phyloP scores from a whole-genome alignment of 1,140 invertebrate genomes.

The Drosophila triauraria region DNA sequence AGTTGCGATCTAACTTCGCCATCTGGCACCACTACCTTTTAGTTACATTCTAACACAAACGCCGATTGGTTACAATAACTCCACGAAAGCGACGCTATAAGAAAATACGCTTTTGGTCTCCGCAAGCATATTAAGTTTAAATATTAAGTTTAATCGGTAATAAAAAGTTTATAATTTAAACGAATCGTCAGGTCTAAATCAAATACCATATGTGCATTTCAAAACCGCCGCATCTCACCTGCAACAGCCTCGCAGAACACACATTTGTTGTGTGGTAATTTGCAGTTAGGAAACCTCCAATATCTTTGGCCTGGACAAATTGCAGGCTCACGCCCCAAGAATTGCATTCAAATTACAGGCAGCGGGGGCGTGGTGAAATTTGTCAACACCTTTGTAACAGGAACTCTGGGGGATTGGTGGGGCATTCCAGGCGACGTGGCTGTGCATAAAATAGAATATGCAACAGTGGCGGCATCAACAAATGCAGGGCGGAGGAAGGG shows the following conservation, averaged over 20 bases:
- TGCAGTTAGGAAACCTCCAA: constrained; percentile 5
- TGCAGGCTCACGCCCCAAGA: constrained; percentile 25
- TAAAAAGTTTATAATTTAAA: too few relatives aligned
- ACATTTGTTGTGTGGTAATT: background rate
- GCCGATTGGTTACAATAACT: too few relatives aligned
- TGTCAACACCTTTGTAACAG: constrained; percentile 40
- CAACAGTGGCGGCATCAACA: constrained; percentile 37
- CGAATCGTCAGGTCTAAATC: too few relatives aligned
- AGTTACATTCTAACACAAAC: too few relatives aligned
- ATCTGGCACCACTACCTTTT: too few relatives aligned
- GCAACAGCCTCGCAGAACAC: too few relatives aligned
- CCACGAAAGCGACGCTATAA: too few relatives aligned
- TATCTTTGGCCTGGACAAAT: constrained; percentile 36
- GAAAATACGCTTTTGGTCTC: too few relatives aligned
- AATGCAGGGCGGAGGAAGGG: background rate
- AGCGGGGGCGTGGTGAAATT: background rate
- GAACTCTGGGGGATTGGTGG: background rate
- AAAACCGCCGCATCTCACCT: background rate
- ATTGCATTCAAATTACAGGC: constrained; percentile 22
- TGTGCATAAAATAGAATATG: constrained; percentile 66
- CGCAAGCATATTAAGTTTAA: too few relatives aligned
- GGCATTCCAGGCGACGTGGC: constrained; percentile 27
- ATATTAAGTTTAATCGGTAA: too few relatives aligned
- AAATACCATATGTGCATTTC: background rate
- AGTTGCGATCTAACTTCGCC: too few relatives aligned